Conservation (phyloP, 2,888 invertebrate species). For the Steinernema carpocapsae region DNA sequence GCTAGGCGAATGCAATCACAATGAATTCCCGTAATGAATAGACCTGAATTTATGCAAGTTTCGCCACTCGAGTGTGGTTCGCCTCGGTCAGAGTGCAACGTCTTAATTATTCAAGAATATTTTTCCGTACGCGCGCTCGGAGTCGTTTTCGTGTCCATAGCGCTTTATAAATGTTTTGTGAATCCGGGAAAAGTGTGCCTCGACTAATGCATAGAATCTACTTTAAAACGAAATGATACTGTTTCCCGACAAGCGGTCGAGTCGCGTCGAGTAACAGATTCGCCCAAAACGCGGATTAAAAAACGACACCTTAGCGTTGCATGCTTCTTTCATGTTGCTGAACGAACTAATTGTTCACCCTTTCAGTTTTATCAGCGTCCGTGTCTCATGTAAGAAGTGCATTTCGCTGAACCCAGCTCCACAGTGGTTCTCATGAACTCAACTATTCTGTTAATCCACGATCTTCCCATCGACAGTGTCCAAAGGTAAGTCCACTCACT, state of each 20-base stretch:
- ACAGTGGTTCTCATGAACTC: conserved; percentile 29
- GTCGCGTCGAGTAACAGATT: background rate
- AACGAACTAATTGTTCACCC: background rate
- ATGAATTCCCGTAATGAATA: conserved; percentile 17
- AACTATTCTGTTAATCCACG: conserved; percentile 24
- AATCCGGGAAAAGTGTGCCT: background rate
- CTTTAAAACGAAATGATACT: background rate
- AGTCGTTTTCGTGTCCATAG: too few relatives aligned
- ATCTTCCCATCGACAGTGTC: conserved; percentile 23
- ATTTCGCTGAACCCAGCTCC: background rate
- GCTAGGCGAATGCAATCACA: background rate
- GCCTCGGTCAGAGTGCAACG: too few relatives aligned
- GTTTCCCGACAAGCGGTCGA: background rate
- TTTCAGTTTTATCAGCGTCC: background rate
- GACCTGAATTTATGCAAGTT: conserved; percentile 22
- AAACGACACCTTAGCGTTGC: too few relatives aligned
- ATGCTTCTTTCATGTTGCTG: too few relatives aligned
- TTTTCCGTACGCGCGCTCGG: too few relatives aligned
- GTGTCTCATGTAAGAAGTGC: conserved; percentile 1
- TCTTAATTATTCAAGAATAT: too few relatives aligned
- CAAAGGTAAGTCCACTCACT: background rate
- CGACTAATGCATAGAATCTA: background rate
- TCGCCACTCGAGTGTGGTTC: too few relatives aligned
- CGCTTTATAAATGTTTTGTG: too few relatives aligned
- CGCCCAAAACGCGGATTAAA: background rate